Conservation (phyloP, 1,140 invertebrate genomes). For the Gyrodactylus salaris region DNA sequence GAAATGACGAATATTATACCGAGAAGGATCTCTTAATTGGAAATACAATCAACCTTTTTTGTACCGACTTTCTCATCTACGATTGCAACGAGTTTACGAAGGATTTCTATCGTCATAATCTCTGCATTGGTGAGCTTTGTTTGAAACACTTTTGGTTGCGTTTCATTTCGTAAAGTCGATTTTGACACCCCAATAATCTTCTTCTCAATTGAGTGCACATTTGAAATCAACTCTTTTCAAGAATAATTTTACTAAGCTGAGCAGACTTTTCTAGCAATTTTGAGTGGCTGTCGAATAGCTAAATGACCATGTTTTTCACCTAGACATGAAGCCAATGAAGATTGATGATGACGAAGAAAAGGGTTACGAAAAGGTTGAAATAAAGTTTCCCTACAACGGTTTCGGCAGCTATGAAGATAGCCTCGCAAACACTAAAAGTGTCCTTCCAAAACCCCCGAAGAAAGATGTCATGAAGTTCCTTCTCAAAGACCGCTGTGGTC, state of each 20-base stretch:
- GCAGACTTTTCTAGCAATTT: neutral
- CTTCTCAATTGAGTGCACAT: too few relatives aligned
- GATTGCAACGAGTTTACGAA: conserved; percentile 20
- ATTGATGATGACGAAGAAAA: neutral
- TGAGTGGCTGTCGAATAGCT: neutral
- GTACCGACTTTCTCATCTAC: conserved; percentile 16
- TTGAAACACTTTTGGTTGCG: too few relatives aligned
- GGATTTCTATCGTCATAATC: conserved; percentile 24
- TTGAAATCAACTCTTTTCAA: too few relatives aligned
- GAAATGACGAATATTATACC: conserved; percentile 27
- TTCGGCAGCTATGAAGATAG: conserved; percentile 22
- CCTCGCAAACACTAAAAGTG: conserved; percentile 15
- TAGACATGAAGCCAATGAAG: neutral
- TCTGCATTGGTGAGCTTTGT: conserved; percentile 17
- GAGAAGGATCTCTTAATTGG: conserved; percentile 34
- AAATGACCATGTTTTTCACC: neutral
- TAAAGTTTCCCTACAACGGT: conserved; percentile 19
- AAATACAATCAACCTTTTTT: conserved; percentile 17
- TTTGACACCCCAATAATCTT: too few relatives aligned
- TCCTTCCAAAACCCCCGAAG: conserved; percentile 18
- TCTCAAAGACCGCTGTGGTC: conserved; percentile 24
- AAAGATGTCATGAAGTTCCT: conserved; percentile 21
- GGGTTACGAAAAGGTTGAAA: conserved; percentile 11
- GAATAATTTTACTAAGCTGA: too few relatives aligned
- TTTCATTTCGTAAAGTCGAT: too few relatives aligned